These are phyloP conservation scores for Mixornis gularis DNA, from an alignment of 2,113 vertebrate species.

Conservation along the genomic window DNA sequence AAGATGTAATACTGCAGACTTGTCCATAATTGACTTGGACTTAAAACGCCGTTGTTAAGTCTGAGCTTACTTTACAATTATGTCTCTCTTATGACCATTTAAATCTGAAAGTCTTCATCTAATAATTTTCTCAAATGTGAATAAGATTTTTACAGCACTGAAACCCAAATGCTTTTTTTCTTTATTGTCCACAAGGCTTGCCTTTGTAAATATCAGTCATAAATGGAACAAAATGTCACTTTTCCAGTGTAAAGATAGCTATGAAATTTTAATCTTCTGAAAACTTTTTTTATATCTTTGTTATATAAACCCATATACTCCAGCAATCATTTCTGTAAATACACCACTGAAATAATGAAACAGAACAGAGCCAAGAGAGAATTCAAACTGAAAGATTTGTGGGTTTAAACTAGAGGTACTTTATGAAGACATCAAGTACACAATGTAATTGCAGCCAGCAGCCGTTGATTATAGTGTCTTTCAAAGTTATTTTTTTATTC, in stretches of 20 bases:
- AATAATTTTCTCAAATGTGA: conserved; percentile 37
- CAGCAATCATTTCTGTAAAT: background rate
- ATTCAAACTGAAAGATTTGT: conserved; percentile 2
- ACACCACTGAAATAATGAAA: conserved; percentile 10
- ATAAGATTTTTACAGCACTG: conserved; percentile 29
- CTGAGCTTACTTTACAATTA: conserved; percentile 44
- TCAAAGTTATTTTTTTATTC: conserved; percentile 38
- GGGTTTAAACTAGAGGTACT: conserved; percentile 18
- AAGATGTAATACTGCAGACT: conserved; percentile 10
- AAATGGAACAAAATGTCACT: background rate
- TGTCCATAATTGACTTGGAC: conserved; percentile 40
- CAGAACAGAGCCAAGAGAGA: background rate
- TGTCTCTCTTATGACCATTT: conserved; percentile 5
- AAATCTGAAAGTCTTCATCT: conserved; percentile 40
- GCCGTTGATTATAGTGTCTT: conserved; percentile 59
- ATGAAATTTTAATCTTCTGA: conserved; percentile 16
- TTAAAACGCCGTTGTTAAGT: conserved; percentile 22
- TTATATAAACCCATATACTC: background rate
- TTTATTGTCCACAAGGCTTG: background rate
- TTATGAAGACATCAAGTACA: conserved; percentile 44
- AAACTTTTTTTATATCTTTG: background rate
- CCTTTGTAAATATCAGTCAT: conserved; percentile 42
- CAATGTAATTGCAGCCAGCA: conserved; percentile 37
- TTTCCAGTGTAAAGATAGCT: background rate
- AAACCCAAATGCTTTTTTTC: background rate